A percentile compares a stretch with the other conserved stretches of the same genome.
Evolutionary conservation across 2,113 vertebrate species (phyloP).

Genomic region (Delphinapterus leucas): DNA sequence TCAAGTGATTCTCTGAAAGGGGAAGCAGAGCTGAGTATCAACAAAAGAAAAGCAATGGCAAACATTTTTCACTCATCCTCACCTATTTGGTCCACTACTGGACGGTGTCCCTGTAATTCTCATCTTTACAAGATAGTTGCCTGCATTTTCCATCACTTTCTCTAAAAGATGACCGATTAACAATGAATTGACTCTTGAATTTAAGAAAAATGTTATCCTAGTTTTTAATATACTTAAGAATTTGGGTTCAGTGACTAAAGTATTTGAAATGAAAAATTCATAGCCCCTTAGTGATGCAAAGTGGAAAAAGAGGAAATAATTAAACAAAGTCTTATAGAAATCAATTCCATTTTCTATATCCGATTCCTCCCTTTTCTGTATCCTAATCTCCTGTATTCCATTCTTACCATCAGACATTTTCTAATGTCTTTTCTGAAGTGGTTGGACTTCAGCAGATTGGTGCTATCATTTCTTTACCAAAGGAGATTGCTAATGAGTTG

Average conservation of each 20-base stretch:
- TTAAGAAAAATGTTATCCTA: background rate
- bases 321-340: background rate
- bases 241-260: background rate
- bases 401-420: background rate
- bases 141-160: background rate
- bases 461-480: conserved; percentile 18
- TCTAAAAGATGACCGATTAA: background rate
- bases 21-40: background rate
- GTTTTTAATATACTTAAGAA: background rate
- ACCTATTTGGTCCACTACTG: background rate
- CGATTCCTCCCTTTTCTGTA: background rate
- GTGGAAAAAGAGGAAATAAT: background rate
- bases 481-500: conserved; percentile 44
- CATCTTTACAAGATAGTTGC: background rate
- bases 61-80: background rate
- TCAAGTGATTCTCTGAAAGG: background rate
- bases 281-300: background rate
- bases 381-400: background rate
- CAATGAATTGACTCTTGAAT: background rate
- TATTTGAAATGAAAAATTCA: conserved; percentile 22
- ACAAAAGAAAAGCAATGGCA: background rate
- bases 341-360: background rate
- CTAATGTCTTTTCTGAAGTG: background rate
- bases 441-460: background rate
- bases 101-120: background rate